phyloP scores from a whole-genome alignment of 2,113 vertebrate species.

The Apteryx mantelli region DNA sequence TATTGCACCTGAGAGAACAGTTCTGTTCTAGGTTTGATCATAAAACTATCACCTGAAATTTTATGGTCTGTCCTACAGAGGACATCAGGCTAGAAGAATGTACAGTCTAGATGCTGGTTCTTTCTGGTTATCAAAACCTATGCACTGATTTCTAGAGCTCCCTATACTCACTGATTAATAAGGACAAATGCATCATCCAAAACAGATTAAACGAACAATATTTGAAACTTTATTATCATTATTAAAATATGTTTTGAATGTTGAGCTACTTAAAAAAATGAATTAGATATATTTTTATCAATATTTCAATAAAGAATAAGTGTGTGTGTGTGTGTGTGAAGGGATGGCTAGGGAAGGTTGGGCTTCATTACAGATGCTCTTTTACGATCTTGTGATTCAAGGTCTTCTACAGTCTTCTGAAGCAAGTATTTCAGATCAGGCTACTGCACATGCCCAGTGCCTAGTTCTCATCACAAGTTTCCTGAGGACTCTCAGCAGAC shows the following conservation, averaged over 20 bases:
- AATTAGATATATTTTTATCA: not conserved
- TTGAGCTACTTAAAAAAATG: not conserved
- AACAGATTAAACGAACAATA: not conserved
- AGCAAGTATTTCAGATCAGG: not conserved
- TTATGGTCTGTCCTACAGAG: not conserved
- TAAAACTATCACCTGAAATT: conserved; percentile 26
- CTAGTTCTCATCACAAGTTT: conserved; percentile 58
- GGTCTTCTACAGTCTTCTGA: conserved; percentile 6
- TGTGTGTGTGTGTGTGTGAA: not conserved
- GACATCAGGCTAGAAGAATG: not conserved
- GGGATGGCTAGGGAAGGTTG: not conserved
- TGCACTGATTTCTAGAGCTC: not conserved
- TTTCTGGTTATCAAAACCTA: not conserved
- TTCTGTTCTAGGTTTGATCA: conserved; percentile 4
- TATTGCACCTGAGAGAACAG: not conserved
- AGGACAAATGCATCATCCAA: not conserved
- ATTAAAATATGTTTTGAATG: not conserved
- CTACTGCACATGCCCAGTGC: conserved; percentile 26
- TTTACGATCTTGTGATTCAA: conserved; percentile 9
- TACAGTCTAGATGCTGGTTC: not conserved
- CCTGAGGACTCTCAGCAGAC: conserved; percentile 59
- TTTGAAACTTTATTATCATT: not conserved
- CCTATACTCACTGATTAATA: not conserved
- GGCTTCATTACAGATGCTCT: not conserved
- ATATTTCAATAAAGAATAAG: not conserved